phyloP scores from a whole-genome alignment of 2,797 vertebrate genomes.

The Gadopsis bispinosus region DNA sequence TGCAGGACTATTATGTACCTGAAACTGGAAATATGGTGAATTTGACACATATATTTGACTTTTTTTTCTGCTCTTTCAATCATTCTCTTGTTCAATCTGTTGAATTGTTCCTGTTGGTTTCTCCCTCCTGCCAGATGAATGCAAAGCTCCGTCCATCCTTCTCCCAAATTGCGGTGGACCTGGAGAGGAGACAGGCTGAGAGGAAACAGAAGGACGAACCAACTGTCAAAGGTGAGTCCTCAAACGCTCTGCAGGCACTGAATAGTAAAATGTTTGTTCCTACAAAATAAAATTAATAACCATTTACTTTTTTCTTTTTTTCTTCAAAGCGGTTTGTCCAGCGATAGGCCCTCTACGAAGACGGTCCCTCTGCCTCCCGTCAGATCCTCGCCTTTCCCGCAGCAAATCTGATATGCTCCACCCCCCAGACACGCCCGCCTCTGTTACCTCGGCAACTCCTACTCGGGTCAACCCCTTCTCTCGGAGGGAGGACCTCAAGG shows the following conservation, averaged over 20 bases:
- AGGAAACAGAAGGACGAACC: conserved; percentile 58
- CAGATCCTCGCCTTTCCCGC: conserved; percentile 87
- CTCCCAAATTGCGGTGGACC: conserved; percentile 86
- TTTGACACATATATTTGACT: neutral
- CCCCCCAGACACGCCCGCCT: conserved; percentile 65
- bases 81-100: neutral
- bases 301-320: neutral
- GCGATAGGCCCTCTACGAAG: conserved; percentile 37
- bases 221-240: conserved; percentile 64
- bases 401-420: conserved; percentile 91
- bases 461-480: conserved; percentile 95
- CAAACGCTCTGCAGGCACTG: neutral
- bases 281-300: neutral
- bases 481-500: conserved; percentile 92
- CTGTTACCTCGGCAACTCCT: conserved; percentile 59
- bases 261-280: neutral
- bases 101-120: neutral
- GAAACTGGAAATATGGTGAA: neutral
- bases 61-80: neutral
- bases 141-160: conserved; percentile 90
- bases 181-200: conserved; percentile 81
- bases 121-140: conserved; percentile 85
- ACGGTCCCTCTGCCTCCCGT: conserved; percentile 73
- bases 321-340: conserved; percentile 39
- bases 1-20: neutral